Evolutionary conservation across 92 coral and sea anemone species (phyloP).

Genomic region (Galaxea fascicularis): DNA sequence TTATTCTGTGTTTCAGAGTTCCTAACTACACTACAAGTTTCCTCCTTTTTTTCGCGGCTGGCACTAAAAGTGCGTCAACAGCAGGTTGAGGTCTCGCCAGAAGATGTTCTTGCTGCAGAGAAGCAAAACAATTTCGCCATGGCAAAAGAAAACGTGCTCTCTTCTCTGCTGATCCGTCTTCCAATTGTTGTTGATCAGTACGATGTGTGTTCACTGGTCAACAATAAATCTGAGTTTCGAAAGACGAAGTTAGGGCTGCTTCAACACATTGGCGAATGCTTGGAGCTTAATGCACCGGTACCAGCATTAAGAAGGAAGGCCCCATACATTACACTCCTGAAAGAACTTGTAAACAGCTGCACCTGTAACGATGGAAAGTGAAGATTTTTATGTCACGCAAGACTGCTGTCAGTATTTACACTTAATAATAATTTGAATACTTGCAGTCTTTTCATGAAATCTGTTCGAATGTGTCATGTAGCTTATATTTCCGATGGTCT

Average conservation of each 20-base stretch:
- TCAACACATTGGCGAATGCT: neutral
- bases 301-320: constrained; percentile 5
- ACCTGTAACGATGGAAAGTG: neutral
- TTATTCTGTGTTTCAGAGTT: constrained; percentile 30
- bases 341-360: constrained; percentile 9
- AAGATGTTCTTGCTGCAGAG: constrained; percentile 37
- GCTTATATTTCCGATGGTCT: too few relatives aligned
- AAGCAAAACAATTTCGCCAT: constrained; percentile 34
- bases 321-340: neutral
- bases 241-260: constrained; percentile 1
- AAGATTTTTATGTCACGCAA: too few relatives aligned
- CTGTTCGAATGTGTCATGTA: too few relatives aligned
- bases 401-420: too few relatives aligned
- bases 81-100: constrained; percentile 3
- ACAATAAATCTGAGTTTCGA: neutral
- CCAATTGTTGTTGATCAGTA: constrained; percentile 19
- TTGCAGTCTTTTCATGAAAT: too few relatives aligned
- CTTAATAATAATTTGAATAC: too few relatives aligned
- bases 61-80: constrained; percentile 24
- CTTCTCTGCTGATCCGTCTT: neutral
- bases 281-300: neutral
- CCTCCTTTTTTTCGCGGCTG: constrained; percentile 44
- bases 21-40: constrained; percentile 20
- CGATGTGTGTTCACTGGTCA: neutral
- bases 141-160: constrained; percentile 22